Base-by-base conservation (phyloP, 1,140 invertebrate genomes). In the Diorhabda sublineata region DNA sequence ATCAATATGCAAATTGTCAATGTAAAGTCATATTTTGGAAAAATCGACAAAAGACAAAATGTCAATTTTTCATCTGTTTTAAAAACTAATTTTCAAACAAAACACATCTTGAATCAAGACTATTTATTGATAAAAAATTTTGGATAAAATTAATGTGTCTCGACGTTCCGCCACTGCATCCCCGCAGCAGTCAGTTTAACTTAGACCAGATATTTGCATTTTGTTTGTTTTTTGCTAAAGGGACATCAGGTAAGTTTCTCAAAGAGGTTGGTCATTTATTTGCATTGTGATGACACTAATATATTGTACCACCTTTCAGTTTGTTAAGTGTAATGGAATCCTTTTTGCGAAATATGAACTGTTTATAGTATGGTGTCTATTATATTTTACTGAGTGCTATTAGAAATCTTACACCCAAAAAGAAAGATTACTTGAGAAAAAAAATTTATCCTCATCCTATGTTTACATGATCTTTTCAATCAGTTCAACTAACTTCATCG, bases 141-240 rank as follows among this genome's bases (percentile, higher is more conserved):
- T 26, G 26, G 0, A 26, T 26, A 26, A 26, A 26, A 26, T 26
- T 1, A 26, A 26, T 26, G 26, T 6, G 2, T 52, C n/a, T 52
- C n/a, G 2, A 52, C 47, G 47, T 8, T 8, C 6, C 47, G 47
- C 47, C 47, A 52, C 47, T 52, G 47, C n/a, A 8, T 52, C 6
- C 6, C 6, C n/a, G 6, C 6, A 65, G 45, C 45, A 67, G 43
- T 58, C 65, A 59, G 65, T 67, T 67, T 61, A n/a, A n/a, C 47
- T 26, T 52, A 52, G 65, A 67, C 58, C 65, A 67, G 65, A 59
- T 67, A 67, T 67, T 67, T 67, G 65, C 65, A 67, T 67, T 67
- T 60, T 67, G 43, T 60, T 67, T 60, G 58, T 67, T 59, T 67
- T 60, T 47, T 41, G 5, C 65, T 52, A 64, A 41, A 64, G 47